Percentiles rank a stretch among this genome's conserved stretches.
These are phyloP conservation scores for Hypsibius dujardini DNA, from an alignment of 1,140 invertebrate species.

Conservation along the genomic window DNA sequence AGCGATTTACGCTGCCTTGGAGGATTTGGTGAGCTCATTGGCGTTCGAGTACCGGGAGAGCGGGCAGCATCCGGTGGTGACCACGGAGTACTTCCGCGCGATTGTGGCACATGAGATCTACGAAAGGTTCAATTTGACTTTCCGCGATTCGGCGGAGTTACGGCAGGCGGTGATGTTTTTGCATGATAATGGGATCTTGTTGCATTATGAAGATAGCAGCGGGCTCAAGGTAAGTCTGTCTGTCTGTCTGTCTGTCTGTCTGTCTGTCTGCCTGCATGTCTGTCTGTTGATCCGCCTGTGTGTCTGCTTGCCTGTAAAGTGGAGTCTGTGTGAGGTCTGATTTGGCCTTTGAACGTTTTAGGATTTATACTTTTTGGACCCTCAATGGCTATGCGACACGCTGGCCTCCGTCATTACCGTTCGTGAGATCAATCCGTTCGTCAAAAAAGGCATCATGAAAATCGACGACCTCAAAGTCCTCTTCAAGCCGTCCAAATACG, in stretches of 20 bases:
- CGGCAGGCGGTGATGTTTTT: constrained; percentile 88
- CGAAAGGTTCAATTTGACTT: constrained; percentile 45
- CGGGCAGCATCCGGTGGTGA: constrained; percentile 66
- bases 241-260: too few species aligned
- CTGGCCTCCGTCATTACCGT: constrained; percentile 87
- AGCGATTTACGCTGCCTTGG: constrained; percentile 77
- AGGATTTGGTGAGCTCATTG: constrained; percentile 68
- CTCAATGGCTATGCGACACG: constrained; percentile 96
- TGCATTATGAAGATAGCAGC: constrained; percentile 83
- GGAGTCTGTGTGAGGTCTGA: too few species aligned
- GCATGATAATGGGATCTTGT: constrained; percentile 89
- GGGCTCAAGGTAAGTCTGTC: constrained; percentile 45
- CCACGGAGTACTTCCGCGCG: constrained; percentile 47
- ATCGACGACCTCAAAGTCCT: constrained; percentile 77
- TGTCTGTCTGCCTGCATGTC: too few species aligned
- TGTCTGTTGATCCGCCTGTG: too few species aligned
- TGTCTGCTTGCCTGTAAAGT: too few species aligned
- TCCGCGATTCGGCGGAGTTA: constrained; percentile 69
- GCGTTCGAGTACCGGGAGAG: constrained; percentile 43
- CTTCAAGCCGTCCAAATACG: constrained; percentile 54
- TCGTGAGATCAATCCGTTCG: constrained; percentile 85
- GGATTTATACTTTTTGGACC: constrained; percentile 83
- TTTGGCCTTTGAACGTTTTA: too few species aligned
- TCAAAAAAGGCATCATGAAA: constrained; percentile 75
- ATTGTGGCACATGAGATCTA: constrained; percentile 51